Evolutionary conservation across 2,888 invertebrate genomes (phyloP).

Genomic region (Neoitamus cyanurus): DNA sequence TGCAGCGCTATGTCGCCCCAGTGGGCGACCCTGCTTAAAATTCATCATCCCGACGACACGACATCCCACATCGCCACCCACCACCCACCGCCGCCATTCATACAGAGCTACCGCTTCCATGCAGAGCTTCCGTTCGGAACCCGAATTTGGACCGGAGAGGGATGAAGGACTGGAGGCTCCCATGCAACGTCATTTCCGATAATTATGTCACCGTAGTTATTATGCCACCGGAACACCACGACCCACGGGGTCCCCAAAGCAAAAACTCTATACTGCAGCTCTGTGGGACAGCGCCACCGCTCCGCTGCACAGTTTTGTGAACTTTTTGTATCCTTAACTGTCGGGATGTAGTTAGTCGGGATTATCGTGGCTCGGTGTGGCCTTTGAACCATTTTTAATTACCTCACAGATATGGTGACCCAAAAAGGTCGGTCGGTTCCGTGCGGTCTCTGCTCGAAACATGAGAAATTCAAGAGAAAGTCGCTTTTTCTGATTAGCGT

Average conservation of each 20-base stretch:
- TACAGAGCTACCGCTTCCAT: not conserved
- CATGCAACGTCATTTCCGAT: slow-evolving; percentile 35
- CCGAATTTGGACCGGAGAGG: not conserved
- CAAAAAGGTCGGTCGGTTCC: not conserved
- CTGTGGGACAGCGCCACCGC: not conserved
- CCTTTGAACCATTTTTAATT: not conserved
- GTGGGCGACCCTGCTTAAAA: slow-evolving; percentile 19
- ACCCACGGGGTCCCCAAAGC: not conserved
- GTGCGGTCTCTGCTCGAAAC: not conserved
- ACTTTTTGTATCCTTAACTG: not conserved
- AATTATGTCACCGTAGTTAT: slow-evolving; percentile 34
- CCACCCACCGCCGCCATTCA: not conserved
- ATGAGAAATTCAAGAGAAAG: not conserved
- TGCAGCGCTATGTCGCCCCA: not conserved
- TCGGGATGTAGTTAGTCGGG: not conserved
- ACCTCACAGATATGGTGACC: not conserved
- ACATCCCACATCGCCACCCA: not conserved
- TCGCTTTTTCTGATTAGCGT: not conserved
- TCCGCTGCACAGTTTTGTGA: not conserved
- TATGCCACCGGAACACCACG: slow-evolving; percentile 31
- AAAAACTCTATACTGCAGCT: not conserved
- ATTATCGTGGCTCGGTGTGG: not conserved
- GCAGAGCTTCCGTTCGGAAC: not conserved
- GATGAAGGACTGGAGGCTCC: not conserved
- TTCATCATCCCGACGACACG: not conserved